phyloP scores from a whole-genome alignment of 2,113 vertebrate species.

The Opisthocomus hoazin region DNA sequence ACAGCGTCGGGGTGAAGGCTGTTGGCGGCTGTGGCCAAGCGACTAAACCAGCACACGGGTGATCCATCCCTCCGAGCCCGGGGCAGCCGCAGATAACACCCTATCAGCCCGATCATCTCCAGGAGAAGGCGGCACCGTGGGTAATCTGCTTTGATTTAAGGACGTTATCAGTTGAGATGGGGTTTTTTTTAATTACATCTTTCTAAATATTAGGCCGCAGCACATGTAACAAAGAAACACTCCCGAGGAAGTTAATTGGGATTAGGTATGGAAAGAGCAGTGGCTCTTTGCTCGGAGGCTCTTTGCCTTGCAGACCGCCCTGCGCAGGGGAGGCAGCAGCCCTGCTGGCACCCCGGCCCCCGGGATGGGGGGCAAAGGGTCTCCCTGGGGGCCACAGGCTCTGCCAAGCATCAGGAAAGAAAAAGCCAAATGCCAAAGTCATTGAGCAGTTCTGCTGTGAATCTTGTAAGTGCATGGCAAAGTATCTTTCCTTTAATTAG shows the following conservation, averaged over 20 bases:
- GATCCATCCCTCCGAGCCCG: rapidly evolving
- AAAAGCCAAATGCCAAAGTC: background rate
- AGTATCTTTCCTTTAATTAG: slow-evolving; percentile 52
- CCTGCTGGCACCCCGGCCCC: background rate
- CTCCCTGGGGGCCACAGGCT: background rate
- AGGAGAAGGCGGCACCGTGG: background rate
- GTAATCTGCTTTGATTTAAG: background rate
- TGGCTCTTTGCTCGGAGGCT: background rate
- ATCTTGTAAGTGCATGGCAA: background rate
- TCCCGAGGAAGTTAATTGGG: background rate
- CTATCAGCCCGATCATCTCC: background rate
- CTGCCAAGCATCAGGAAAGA: background rate
- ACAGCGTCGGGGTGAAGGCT: background rate
- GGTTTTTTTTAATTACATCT: background rate
- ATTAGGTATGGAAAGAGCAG: background rate
- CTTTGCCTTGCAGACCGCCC: background rate
- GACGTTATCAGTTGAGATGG: background rate
- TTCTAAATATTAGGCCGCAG: rapidly evolving
- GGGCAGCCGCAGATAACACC: background rate
- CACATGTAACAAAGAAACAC: background rate
- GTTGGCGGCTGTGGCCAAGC: background rate
- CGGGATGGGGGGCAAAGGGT: rapidly evolving
- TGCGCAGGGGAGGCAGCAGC: background rate
- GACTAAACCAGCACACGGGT: background rate
- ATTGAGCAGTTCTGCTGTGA: background rate